Conservation (phyloP, 1,140 invertebrate genomes). For the Drosophila suzukii region DNA sequence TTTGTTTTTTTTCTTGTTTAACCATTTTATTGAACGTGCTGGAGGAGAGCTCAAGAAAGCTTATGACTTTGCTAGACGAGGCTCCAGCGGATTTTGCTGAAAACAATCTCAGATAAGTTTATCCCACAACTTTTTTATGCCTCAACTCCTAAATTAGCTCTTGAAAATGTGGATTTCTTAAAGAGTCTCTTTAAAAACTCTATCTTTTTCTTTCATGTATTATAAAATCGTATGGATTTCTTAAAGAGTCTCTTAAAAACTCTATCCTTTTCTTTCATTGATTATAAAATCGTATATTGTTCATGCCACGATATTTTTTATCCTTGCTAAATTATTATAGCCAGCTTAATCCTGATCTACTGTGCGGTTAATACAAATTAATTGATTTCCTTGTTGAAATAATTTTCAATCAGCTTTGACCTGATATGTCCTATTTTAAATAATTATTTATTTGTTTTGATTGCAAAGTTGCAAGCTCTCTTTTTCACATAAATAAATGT, state of each 20-base stretch:
- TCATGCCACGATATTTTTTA: neutral
- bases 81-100: slow-evolving; percentile 21
- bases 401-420: too few relatives aligned
- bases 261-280: too few relatives aligned
- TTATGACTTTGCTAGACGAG: slow-evolving; percentile 35
- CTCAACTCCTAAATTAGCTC: neutral
- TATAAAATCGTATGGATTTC: neutral
- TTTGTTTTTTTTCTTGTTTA: slow-evolving; percentile 29
- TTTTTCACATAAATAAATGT: neutral
- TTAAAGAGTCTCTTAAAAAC: neutral
- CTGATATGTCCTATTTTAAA: neutral
- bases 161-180: neutral
- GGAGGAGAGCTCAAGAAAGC: slow-evolving; percentile 17
- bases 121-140: slow-evolving; percentile 7
- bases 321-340: too few relatives aligned
- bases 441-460: neutral
- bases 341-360: neutral
- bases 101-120: slow-evolving; percentile 26
- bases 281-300: neutral
- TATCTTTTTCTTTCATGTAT: too few relatives aligned
- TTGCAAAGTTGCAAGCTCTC: neutral
- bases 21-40: slow-evolving; percentile 41
- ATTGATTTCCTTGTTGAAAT: too few relatives aligned
- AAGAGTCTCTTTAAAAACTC: neutral
- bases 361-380: neutral